These are phyloP conservation scores for Chaetodon trifascialis DNA, from an alignment of 2,113 vertebrate genomes.

Conservation along the genomic window DNA sequence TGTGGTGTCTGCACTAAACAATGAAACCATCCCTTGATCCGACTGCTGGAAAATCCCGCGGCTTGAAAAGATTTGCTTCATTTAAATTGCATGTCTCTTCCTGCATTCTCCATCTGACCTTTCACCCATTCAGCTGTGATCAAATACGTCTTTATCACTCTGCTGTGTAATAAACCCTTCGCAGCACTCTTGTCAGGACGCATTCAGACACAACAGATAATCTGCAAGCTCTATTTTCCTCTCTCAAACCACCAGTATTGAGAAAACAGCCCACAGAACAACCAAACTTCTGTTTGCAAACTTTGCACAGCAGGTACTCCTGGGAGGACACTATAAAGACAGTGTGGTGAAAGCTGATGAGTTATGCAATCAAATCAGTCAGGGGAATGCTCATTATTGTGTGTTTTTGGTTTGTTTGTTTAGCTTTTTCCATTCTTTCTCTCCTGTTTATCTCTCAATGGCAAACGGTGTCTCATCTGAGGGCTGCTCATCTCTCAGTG, in stretches of 20 bases:
- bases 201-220: slow-evolving; percentile 43
- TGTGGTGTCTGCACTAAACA: neutral
- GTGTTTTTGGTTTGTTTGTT: slow-evolving; percentile 68
- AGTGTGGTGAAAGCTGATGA: slow-evolving; percentile 67
- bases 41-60: neutral
- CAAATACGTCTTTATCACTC: slow-evolving; percentile 7
- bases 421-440: slow-evolving; percentile 35
- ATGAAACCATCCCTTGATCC: slow-evolving; percentile 3
- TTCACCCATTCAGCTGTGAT: slow-evolving; percentile 17
- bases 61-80: neutral
- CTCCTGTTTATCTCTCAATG: slow-evolving; percentile 57
- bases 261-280: slow-evolving; percentile 46
- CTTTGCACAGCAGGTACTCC: slow-evolving; percentile 66
- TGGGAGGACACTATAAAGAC: slow-evolving; percentile 66
- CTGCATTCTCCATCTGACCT: neutral
- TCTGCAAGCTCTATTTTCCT: slow-evolving; percentile 43
- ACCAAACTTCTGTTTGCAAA: slow-evolving; percentile 61
- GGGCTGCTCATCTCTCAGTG: slow-evolving; percentile 44
- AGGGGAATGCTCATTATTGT: slow-evolving; percentile 81
- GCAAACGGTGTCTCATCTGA: slow-evolving; percentile 58
- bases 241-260: slow-evolving; percentile 18
- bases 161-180: slow-evolving; percentile 17
- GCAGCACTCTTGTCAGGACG: slow-evolving; percentile 16
- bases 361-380: slow-evolving; percentile 77
- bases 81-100: slow-evolving; percentile 15